Conservation (phyloP, 30 jellyfish, hydroid and myxozoan species). For the Mastigias papua region DNA sequence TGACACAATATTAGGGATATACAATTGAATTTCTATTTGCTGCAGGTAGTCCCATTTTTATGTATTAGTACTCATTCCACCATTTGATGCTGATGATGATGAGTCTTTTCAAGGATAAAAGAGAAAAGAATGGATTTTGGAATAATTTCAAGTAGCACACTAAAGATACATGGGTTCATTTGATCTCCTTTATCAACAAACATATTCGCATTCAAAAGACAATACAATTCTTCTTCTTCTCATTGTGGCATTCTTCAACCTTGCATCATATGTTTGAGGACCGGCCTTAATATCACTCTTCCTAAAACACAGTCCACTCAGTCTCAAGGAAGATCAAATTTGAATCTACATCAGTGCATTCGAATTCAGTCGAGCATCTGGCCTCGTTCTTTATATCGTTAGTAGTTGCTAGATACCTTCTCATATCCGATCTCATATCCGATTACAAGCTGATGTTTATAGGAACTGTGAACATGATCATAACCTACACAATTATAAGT, state of each 20-base stretch:
- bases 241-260: background rate
- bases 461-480: background rate
- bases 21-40: background rate
- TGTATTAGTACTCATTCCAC: background rate
- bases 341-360: background rate
- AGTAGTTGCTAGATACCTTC: background rate
- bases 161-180: background rate
- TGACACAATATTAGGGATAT: background rate
- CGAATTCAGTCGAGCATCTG: background rate
- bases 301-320: background rate
- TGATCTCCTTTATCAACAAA: too few species aligned
- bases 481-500: background rate
- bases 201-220: background rate
- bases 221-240: background rate
- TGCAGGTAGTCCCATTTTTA: too few species aligned
- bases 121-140: background rate
- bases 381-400: background rate
- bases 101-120: background rate
- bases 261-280: background rate
- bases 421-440: too few species aligned
- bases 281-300: background rate
- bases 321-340: background rate
- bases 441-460: background rate
- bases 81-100: background rate
- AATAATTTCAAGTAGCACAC: background rate